Evolutionary conservation across 2,113 vertebrate genomes (phyloP).

Genomic region (Urocitellus parryii): DNA sequence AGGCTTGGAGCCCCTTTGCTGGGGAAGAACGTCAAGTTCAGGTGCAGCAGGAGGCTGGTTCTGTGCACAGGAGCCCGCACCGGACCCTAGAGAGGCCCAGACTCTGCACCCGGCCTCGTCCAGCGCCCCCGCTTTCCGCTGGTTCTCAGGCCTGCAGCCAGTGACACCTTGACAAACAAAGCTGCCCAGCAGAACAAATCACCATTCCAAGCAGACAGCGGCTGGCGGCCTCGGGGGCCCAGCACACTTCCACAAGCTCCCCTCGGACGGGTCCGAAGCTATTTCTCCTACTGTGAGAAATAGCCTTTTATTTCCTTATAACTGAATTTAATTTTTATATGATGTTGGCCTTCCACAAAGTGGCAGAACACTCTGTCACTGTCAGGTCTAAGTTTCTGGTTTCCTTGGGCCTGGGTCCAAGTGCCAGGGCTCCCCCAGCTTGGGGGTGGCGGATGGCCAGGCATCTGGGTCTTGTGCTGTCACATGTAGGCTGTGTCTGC

Average conservation of each 20-base stretch:
- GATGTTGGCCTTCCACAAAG: not conserved
- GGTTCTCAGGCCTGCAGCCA: not conserved
- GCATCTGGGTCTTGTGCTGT: accelerated
- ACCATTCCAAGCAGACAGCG: not conserved
- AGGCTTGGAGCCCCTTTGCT: not conserved
- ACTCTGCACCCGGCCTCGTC: accelerated
- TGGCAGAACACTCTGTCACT: not conserved
- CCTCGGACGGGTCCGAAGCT: not conserved
- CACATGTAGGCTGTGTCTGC: accelerated
- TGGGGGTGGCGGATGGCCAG: accelerated
- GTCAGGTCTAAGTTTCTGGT: not conserved
- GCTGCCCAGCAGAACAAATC: constrained; percentile 41
- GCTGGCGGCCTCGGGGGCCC: not conserved
- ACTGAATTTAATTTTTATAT: not conserved
- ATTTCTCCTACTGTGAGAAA: not conserved
- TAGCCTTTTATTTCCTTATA: not conserved
- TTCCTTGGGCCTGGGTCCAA: not conserved
- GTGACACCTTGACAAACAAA: constrained; percentile 52
- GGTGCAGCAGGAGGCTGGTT: not conserved
- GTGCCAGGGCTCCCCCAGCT: not conserved
- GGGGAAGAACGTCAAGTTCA: not conserved
- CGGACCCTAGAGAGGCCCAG: not conserved
- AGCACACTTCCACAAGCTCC: not conserved
- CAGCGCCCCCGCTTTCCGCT: not conserved
- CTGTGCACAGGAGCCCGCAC: not conserved